Evolutionary conservation across 2,797 vertebrate species (phyloP).

Genomic region (Chelon labrosus): DNA sequence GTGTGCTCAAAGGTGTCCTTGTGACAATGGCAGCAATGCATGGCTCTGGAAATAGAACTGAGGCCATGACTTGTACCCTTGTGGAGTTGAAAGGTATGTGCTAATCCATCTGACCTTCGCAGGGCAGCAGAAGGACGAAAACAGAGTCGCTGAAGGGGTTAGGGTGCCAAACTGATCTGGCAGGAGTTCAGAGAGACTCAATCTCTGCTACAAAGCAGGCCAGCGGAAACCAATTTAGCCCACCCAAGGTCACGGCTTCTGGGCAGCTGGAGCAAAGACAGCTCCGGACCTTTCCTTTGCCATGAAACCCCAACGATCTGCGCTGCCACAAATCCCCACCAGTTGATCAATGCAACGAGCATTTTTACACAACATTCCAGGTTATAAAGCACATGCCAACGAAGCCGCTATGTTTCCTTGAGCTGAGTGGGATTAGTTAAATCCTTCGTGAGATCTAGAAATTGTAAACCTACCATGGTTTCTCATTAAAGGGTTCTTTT

Average conservation of each 20-base stretch:
- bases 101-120: conserved; percentile 79
- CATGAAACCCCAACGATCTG: conserved; percentile 17
- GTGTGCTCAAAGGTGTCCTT: conserved; percentile 20
- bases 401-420: background rate
- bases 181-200: conserved; percentile 67
- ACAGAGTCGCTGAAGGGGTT: conserved; percentile 53
- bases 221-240: conserved; percentile 71
- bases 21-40: conserved; percentile 62
- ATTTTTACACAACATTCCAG: background rate
- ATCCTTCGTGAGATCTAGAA: conserved; percentile 17
- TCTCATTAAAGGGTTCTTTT: conserved; percentile 36
- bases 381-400: background rate
- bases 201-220: conserved; percentile 62
- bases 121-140: conserved; percentile 69
- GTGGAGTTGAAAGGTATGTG: conserved; percentile 77
- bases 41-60: conserved; percentile 67
- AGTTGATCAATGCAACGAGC: background rate
- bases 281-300: conserved; percentile 6
- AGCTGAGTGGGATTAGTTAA: conserved; percentile 16
- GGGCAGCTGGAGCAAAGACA: conserved; percentile 39
- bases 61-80: conserved; percentile 48
- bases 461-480: conserved; percentile 18
- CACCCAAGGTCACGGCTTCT: conserved; percentile 68
- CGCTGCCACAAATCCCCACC: background rate
- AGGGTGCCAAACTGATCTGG: conserved; percentile 77